Evolutionary conservation across 1,140 invertebrate species (phyloP).

Genomic region (Homarus americanus): DNA sequence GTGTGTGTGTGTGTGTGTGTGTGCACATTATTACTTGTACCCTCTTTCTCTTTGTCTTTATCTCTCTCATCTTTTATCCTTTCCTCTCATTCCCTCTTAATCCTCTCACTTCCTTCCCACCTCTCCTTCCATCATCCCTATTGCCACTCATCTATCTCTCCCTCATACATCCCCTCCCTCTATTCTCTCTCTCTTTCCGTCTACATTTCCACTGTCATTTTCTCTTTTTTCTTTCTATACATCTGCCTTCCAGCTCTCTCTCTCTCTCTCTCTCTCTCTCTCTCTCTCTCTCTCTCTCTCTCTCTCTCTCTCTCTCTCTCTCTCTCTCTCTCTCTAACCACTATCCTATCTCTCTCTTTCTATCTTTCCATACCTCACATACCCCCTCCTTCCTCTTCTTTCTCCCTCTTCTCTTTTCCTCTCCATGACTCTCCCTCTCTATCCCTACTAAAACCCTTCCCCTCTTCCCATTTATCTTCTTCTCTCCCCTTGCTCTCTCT

Average conservation of each 20-base stretch:
- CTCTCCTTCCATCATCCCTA: not conserved
- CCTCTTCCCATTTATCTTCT: not conserved
- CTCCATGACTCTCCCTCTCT: not conserved
- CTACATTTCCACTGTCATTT: not conserved
- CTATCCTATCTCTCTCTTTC: too few relatives aligned
- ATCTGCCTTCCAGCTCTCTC: not conserved
- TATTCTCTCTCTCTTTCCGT: not conserved
- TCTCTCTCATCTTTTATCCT: not conserved
- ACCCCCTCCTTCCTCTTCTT: too few relatives aligned
- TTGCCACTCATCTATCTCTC: too few relatives aligned
- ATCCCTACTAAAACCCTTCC: not conserved
- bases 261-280: constrained; percentile 3
- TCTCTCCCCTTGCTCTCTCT: not conserved
- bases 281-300: not conserved
- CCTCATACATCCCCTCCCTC: not conserved
- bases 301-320: too few relatives aligned
- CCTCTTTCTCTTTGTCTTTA: not conserved
- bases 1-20: too few relatives aligned
- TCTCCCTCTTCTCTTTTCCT: not conserved
- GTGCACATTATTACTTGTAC: too few relatives aligned
- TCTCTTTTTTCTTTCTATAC: not conserved
- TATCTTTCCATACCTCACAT: too few relatives aligned
- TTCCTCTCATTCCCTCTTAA: not conserved
- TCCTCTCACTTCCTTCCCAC: not conserved
- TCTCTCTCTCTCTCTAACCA: too few relatives aligned